Base-by-base conservation (phyloP, 2,113 vertebrate species). In the Scophthalmus maximus region DNA sequence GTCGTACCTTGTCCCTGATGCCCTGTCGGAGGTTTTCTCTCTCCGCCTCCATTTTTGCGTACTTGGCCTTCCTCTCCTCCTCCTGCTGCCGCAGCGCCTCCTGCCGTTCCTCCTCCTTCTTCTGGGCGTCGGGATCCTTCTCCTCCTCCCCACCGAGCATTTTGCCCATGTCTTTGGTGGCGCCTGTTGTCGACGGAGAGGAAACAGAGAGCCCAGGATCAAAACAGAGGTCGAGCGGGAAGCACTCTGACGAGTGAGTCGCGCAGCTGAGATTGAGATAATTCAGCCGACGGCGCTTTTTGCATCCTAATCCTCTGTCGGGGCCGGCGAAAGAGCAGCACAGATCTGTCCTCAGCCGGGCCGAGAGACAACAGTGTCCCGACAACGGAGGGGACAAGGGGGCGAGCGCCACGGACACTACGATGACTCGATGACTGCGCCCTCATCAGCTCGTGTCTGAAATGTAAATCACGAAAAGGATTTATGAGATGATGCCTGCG, bases 1-100 rank as follows among this genome's bases (percentile, higher is more conserved):
- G n/a, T n/a, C n/a, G n/a, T 67, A 98, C 96, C 96, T 98, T 98
- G 78, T 98, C 96, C 2, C 96, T 93, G 86, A 98, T 97, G 29
- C 96, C 95, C 94, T 97, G 96, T 50, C 96, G 93, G 93, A 98
- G 79, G 55, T 88, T 90, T 94, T 98, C 96, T 57, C 96, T 94
- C 90, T 97, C 96, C 0, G 95, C 94, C 73, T 98, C 96, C 95
- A 97, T 97, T 85, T 90, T 95, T 78, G 95, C 94, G 23, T 96
- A 96, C 87, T 97, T 98, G 68, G 95, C 95, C 91, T 97, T 96
- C 78, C 96, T 95, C 79, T 98, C 96, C 65, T 96, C 96, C 76
- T 98, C 96, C 52, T 95, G 93, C 78, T 98, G 96, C 62, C 96
- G 89, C 67, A 98, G 92, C 0, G 96, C 96, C 82, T 98, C 96